Percentiles rank a stretch among this genome's conserved stretches.
Conservation (phyloP, 2,888 invertebrate genomes). For the Cerceris ruficornis region DNA sequence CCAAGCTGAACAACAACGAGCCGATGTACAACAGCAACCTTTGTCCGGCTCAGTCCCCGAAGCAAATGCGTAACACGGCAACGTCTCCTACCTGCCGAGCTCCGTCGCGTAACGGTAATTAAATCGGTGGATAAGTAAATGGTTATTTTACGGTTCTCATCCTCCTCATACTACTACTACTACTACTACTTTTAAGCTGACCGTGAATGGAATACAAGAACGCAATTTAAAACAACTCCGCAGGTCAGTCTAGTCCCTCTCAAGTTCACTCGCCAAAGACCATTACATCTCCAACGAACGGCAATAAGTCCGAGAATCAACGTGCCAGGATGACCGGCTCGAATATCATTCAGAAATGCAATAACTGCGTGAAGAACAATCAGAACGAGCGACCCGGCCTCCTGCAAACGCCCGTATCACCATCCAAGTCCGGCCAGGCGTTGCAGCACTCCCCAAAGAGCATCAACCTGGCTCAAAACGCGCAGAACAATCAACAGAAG, state of each 20-base stretch:
- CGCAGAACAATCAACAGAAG: slow-evolving; percentile 75
- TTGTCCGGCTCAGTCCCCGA: slow-evolving; percentile 74
- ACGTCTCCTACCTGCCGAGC: slow-evolving; percentile 78
- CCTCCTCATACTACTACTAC: too few relatives aligned
- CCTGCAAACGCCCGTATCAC: slow-evolving; percentile 76
- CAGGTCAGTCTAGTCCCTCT: slow-evolving; percentile 78
- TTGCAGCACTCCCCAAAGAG: slow-evolving; percentile 75
- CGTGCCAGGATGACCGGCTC: slow-evolving; percentile 64
- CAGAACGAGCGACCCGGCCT: slow-evolving; percentile 76
- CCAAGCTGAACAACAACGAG: slow-evolving; percentile 78
- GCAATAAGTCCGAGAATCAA: slow-evolving; percentile 70
- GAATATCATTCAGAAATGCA: slow-evolving; percentile 71
- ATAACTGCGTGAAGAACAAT: slow-evolving; percentile 78
- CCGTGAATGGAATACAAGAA: too few relatives aligned
- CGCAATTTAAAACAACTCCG: neutral
- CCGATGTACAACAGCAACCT: slow-evolving; percentile 77
- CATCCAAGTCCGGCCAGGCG: slow-evolving; percentile 77
- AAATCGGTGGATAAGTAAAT: neutral
- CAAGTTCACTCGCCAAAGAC: slow-evolving; percentile 76
- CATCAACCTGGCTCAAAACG: slow-evolving; percentile 69
- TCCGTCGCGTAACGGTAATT: slow-evolving; percentile 76
- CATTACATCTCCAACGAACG: slow-evolving; percentile 70
- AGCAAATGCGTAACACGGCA: slow-evolving; percentile 76
- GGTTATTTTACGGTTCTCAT: neutral
- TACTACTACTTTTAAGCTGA: too few relatives aligned